phyloP scores from a whole-genome alignment of 2,113 vertebrate species.

The Barbus barbus region DNA sequence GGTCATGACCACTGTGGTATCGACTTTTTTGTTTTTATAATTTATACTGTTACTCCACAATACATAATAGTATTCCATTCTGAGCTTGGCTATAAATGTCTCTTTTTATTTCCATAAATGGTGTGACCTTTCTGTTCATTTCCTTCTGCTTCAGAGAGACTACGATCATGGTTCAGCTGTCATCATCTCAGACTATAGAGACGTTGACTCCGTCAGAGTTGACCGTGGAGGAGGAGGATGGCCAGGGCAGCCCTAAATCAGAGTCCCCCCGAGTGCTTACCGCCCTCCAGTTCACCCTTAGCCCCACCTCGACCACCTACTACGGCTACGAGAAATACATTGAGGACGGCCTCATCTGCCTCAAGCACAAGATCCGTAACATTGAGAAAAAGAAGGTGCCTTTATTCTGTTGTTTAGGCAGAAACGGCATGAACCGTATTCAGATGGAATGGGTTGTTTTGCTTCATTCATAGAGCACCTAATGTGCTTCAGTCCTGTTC shows the following conservation, averaged over 20 bases:
- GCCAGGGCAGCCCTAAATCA: conserved; percentile 56
- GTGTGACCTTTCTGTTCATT: not conserved
- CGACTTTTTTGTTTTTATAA: not conserved
- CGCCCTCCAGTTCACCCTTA: conserved; percentile 75
- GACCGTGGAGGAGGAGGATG: conserved; percentile 65
- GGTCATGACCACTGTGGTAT: not conserved
- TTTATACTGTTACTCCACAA: not conserved
- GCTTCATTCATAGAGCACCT: not conserved
- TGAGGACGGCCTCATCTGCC: conserved; percentile 93
- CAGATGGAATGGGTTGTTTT: not conserved
- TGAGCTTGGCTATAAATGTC: not conserved
- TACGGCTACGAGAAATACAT: conserved; percentile 91
- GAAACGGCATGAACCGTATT: no score
- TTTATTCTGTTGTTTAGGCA: not conserved
- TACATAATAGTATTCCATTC: not conserved
- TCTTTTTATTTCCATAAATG: not conserved
- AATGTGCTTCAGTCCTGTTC: not conserved
- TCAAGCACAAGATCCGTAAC: conserved; percentile 96
- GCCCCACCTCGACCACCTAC: conserved; percentile 74
- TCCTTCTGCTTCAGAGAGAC: conserved; percentile 42
- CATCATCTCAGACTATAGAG: conserved; percentile 69
- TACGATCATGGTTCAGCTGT: conserved; percentile 87
- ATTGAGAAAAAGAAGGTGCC: conserved; percentile 97
- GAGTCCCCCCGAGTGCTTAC: conserved; percentile 60
- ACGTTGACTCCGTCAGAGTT: conserved; percentile 69